Conservation (phyloP, 2,113 vertebrate genomes). For the Myotis davidii region DNA sequence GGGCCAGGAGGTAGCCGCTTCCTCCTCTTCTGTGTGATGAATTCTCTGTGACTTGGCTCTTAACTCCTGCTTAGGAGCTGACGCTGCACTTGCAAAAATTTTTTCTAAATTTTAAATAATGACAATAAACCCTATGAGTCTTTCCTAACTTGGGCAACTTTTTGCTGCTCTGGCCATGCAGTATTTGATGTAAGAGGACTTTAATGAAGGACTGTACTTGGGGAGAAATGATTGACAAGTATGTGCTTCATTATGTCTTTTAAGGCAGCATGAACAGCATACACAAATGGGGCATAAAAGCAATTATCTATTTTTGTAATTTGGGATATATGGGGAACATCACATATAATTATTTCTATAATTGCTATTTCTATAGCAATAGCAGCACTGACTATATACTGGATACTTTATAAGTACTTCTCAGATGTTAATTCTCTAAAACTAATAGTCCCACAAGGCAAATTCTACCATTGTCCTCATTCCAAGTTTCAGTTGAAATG, state of each 20-base stretch:
- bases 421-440: background rate
- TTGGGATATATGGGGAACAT: background rate
- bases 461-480: background rate
- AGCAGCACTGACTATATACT: background rate
- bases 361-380: background rate
- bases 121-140: background rate
- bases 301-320: background rate
- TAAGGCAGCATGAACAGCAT: background rate
- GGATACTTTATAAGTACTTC: background rate
- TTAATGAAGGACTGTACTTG: background rate
- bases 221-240: background rate
- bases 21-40: background rate
- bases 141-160: background rate
- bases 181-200: background rate
- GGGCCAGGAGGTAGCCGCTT: background rate
- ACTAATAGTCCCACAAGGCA: background rate
- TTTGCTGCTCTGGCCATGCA: background rate
- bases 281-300: background rate
- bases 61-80: background rate
- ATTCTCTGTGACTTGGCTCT: background rate
- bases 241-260: background rate
- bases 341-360: background rate
- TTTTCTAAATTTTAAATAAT: slow-evolving; percentile 4
- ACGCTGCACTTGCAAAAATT: background rate
- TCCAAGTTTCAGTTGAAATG: background rate